Evolutionary conservation across 2,888 invertebrate genomes (phyloP).

Genomic region (Bombylius discolor): DNA sequence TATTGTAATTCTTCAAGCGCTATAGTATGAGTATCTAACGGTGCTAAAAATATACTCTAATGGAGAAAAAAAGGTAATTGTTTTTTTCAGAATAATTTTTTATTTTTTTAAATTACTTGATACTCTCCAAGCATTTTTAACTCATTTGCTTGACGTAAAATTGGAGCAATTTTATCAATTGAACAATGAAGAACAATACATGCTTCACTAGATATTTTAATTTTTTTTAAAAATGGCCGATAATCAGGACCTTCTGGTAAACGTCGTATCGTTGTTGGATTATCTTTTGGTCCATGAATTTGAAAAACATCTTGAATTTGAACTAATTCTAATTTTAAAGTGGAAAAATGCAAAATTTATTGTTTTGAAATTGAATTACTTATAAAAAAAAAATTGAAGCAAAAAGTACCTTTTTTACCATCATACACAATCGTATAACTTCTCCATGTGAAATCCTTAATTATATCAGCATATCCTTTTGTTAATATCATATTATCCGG

Average conservation of each 20-base stretch:
- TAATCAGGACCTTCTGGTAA: conserved; percentile 41
- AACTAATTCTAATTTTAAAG: conserved; percentile 43
- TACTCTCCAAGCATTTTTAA: conserved; percentile 72
- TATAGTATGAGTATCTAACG: conserved; percentile 36
- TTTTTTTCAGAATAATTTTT: no score
- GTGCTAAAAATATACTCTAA: conserved; percentile 45
- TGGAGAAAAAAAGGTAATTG: neutral
- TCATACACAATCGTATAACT: conserved; percentile 73
- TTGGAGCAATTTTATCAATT: conserved; percentile 47
- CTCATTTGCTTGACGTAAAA: conserved; percentile 62
- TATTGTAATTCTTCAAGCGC: conserved; percentile 39
- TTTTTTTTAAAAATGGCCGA: conserved; percentile 59
- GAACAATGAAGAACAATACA: conserved; percentile 68
- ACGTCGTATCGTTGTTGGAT: conserved; percentile 55
- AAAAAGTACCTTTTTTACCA: conserved; percentile 52
- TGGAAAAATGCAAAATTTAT: neutral
- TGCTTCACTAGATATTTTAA: conserved; percentile 54
- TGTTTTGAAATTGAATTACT: no score
- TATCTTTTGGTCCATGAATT: conserved; percentile 49
- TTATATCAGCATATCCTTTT: conserved; percentile 57
- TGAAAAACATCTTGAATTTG: conserved; percentile 69
- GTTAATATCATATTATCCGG: conserved; percentile 53
- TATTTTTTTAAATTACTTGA: conserved; percentile 39
- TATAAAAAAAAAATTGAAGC: neutral
- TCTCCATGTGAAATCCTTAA: conserved; percentile 65